Evolutionary conservation across 2,113 vertebrate genomes (phyloP), one percentile per base, ranked within the genome.

Genomic region (Mola mola): DNA sequence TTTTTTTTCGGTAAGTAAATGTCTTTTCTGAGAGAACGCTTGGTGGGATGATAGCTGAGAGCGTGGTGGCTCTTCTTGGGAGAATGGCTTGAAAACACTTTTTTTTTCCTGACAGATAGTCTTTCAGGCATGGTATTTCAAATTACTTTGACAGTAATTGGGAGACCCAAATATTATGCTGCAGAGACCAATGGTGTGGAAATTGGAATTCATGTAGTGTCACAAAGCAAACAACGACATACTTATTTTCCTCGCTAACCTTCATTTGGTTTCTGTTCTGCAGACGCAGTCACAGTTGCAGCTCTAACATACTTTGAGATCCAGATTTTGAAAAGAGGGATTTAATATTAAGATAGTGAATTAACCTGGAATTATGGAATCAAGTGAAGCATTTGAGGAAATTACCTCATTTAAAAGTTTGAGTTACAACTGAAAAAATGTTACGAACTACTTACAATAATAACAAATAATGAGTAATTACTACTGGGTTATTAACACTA

Each of bases 111-210:
- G 66, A 16, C 24, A 81, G 60, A 50, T 51, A 25, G 20, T 75
- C 75, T 31, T 56, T 66, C 75, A 78, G 58, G 67, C 72, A 41
- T 80, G 33, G 17, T 10, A 40, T 75, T 85, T 74, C 34, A 75
- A 79, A 79, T 82, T 56, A 69, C 58, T 72, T 37, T 63, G 80
- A 69, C 72, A 74, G 70, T 69, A 78, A 83, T 69, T 72, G 56
- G 59, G 49, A 65, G 67, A 75, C 51, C 42, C 40, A 46, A 66
- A 78, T 73, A 52, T 75, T 59, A 58, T 16, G 22, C 55, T 56
- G 66, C 57, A 44, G 58, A 72, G 22, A 72, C 31, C 41, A n/a
- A 5, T 11, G 59, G 56, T 55, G 66, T 50, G 69, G 58, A 83
- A 79, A 79, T 78, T 46, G 55, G 36, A 75, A 69, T 70, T 58